Conservation (phyloP, 1,140 invertebrate species). For the Uloborus diversus region DNA sequence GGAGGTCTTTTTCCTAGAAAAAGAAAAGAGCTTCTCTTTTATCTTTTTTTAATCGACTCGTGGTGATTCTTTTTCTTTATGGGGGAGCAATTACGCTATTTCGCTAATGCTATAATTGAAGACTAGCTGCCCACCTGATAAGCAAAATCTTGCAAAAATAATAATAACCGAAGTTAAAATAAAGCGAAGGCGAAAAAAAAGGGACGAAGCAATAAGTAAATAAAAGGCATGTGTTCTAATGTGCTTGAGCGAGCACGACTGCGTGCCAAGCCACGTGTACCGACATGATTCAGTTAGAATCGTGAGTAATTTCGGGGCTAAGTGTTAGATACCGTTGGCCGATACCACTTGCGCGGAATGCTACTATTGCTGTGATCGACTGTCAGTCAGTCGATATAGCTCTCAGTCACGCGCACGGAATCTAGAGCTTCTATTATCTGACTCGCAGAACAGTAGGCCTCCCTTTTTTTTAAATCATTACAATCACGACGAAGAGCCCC, state of each 20-base stretch:
- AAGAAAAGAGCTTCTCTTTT: neutral
- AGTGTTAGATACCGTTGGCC: constrained; percentile 33
- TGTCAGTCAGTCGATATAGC: constrained; percentile 1
- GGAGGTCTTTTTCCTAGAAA: neutral
- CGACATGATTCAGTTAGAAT: constrained; percentile 35
- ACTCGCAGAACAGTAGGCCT: constrained; percentile 8
- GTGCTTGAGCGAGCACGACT: constrained; percentile 10
- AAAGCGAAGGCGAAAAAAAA: constrained; percentile 2
- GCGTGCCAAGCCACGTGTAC: constrained; percentile 36
- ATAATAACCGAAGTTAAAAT: constrained; percentile 29
- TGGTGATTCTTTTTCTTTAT: constrained; percentile 32
- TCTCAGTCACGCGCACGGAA: neutral
- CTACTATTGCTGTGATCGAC: constrained; percentile 30
- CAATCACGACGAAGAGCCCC: too few species aligned
- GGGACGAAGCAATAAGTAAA: constrained; percentile 7
- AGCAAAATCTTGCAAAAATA: constrained; percentile 45
- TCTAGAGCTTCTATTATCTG: constrained; percentile 9
- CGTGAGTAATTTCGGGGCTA: constrained; percentile 49
- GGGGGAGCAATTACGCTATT: constrained; percentile 48
- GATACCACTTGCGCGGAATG: constrained; percentile 23
- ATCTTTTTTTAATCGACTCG: constrained; percentile 17
- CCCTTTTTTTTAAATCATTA: neutral
- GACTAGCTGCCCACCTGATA: constrained; percentile 43
- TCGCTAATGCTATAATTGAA: constrained; percentile 49
- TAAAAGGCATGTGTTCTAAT: constrained; percentile 4